Evolutionary conservation across 2,113 vertebrate species (phyloP).

Genomic region (Campylorhamphus procurvoides): DNA sequence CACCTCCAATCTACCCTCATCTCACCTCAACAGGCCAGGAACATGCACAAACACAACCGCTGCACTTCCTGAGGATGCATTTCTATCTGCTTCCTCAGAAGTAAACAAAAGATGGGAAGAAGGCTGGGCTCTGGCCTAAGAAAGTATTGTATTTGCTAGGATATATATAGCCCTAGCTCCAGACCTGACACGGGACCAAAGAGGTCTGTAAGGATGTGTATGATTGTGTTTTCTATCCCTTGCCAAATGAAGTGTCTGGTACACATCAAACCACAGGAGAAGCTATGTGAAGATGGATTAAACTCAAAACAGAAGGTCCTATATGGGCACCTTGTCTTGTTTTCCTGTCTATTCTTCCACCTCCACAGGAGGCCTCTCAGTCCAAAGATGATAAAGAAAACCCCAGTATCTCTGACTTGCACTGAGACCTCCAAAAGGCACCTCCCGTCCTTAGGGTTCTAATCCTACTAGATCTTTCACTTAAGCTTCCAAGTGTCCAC

Average conservation of each 20-base stretch:
- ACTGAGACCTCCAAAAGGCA: not conserved
- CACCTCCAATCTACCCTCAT: conserved; percentile 21
- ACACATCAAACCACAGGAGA: not conserved
- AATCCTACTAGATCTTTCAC: not conserved
- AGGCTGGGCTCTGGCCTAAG: not conserved
- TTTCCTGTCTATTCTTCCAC: not conserved
- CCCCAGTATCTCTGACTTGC: not conserved
- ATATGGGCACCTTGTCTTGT: not conserved
- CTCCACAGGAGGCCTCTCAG: not conserved
- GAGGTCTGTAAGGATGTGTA: not conserved
- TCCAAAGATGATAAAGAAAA: not conserved
- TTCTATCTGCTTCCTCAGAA: conserved; percentile 5
- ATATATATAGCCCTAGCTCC: not conserved
- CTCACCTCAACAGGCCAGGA: not conserved
- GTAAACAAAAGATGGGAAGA: not conserved
- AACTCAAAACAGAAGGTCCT: not conserved
- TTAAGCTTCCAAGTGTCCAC: not conserved
- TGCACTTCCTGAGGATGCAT: not conserved
- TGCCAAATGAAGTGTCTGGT: not conserved
- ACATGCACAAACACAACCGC: not conserved
- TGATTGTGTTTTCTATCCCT: not conserved
- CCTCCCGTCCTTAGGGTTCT: not conserved
- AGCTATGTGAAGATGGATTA: not conserved
- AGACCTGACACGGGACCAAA: not conserved
- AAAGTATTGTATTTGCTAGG: not conserved